Conservation (phyloP, 2,888 invertebrate genomes). For the Epinotia demarniana region DNA sequence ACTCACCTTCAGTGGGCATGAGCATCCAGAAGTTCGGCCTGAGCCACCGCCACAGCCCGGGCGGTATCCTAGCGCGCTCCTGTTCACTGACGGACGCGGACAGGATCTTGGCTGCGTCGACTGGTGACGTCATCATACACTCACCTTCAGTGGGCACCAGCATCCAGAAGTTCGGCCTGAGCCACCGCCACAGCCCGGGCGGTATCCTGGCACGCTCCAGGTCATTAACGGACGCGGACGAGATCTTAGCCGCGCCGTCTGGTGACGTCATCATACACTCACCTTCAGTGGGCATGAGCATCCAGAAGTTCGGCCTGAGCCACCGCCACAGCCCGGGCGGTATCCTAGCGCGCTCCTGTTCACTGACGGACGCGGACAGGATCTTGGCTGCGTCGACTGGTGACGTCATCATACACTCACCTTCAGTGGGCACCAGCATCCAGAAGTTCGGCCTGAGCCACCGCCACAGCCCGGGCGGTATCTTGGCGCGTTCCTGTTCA, state of each 20-base stretch:
- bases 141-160: constrained; percentile 69
- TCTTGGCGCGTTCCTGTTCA: constrained; percentile 42
- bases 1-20: too few relatives aligned
- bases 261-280: constrained; percentile 47
- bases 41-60: too few relatives aligned
- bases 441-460: constrained; percentile 67
- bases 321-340: constrained; percentile 72
- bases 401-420: constrained; percentile 55
- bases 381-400: constrained; percentile 85
- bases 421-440: constrained; percentile 69
- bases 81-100: too few relatives aligned
- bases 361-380: constrained; percentile 58
- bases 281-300: constrained; percentile 71
- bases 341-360: constrained; percentile 49
- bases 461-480: constrained; percentile 73
- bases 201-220: constrained; percentile 56
- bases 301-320: constrained; percentile 69
- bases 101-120: too few relatives aligned
- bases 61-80: too few relatives aligned
- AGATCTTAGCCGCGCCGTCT: neutral
- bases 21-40: too few relatives aligned
- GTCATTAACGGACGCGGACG: neutral
- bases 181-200: constrained; percentile 66
- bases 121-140: constrained; percentile 33
- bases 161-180: constrained; percentile 71